phyloP scores from a whole-genome alignment of 2,113 vertebrate species.

The Tenrec ecaudatus region DNA sequence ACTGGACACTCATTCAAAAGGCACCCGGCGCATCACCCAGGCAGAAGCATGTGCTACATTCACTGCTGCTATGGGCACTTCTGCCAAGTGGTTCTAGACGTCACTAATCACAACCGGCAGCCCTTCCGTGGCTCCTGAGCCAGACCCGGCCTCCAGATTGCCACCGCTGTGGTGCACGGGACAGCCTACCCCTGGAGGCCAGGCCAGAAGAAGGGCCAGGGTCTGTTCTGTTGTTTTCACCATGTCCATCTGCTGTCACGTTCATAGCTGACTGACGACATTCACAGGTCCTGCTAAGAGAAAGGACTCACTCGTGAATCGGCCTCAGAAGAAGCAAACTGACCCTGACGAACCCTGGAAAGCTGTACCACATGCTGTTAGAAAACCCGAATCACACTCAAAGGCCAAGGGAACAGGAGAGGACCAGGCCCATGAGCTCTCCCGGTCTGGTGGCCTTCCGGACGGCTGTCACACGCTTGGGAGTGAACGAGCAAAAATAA shows the following conservation, averaged over 20 bases:
- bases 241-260: too few relatives aligned
- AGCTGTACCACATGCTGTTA: neutral
- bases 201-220: neutral
- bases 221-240: neutral
- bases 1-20: neutral
- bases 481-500: conserved; percentile 5
- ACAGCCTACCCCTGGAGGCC: neutral
- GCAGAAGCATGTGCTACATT: neutral
- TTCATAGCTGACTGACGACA: neutral
- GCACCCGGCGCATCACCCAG: neutral
- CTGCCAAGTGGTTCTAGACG: neutral
- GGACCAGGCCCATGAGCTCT: neutral
- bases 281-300: neutral
- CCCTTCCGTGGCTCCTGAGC: neutral
- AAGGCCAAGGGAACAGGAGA: neutral
- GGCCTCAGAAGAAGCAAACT: neutral
- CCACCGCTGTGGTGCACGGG: too few relatives aligned
- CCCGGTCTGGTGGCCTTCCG: neutral
- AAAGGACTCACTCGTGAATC: conserved; percentile 13
- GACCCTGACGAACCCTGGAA: neutral
- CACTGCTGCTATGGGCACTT: neutral
- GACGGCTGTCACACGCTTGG: neutral
- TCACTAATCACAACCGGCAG: neutral
- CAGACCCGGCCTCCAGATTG: neutral
- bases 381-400: neutral